These are phyloP conservation scores for Cladopsammia gracilis DNA, from an alignment of 64 coral and sea anemone species.

Conservation along the genomic window DNA sequence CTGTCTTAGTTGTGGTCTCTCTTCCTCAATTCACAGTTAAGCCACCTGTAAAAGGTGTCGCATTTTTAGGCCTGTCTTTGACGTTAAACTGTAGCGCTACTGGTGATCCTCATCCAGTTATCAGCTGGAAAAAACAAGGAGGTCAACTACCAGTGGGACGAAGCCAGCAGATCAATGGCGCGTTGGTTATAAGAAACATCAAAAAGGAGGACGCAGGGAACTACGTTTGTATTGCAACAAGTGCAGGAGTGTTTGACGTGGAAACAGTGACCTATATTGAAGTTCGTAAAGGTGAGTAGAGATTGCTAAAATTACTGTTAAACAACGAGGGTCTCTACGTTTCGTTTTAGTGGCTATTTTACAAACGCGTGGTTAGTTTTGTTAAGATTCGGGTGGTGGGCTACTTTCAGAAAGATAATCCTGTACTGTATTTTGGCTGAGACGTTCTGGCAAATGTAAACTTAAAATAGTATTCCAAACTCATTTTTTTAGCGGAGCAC, in stretches of 20 bases:
- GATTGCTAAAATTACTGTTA: too few relatives aligned
- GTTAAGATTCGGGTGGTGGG: too few relatives aligned
- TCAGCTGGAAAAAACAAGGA: conserved; percentile 59
- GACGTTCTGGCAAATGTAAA: too few relatives aligned
- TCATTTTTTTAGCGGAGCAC: too few relatives aligned
- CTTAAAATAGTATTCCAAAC: too few relatives aligned
- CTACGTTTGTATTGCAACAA: conserved; percentile 59
- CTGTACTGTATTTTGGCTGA: too few relatives aligned
- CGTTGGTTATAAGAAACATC: conserved; percentile 11
- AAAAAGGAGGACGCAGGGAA: conserved; percentile 37
- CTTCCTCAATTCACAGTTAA: conserved; percentile 24
- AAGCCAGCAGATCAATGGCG: background rate
- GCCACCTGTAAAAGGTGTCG: background rate
- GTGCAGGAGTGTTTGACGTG: background rate
- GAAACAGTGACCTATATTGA: background rate
- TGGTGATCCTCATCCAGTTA: conserved; percentile 54
- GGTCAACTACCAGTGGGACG: conserved; percentile 34
- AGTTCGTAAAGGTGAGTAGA: background rate
- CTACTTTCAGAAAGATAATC: too few relatives aligned
- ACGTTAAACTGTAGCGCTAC: conserved; percentile 61
- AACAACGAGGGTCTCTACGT: too few relatives aligned
- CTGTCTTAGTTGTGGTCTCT: background rate
- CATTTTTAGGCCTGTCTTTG: background rate
- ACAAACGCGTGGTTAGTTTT: too few relatives aligned
- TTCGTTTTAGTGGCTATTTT: too few relatives aligned